These are phyloP conservation scores for Oithona nana DNA, from an alignment of 2,888 invertebrate genomes.

Conservation along the genomic window DNA sequence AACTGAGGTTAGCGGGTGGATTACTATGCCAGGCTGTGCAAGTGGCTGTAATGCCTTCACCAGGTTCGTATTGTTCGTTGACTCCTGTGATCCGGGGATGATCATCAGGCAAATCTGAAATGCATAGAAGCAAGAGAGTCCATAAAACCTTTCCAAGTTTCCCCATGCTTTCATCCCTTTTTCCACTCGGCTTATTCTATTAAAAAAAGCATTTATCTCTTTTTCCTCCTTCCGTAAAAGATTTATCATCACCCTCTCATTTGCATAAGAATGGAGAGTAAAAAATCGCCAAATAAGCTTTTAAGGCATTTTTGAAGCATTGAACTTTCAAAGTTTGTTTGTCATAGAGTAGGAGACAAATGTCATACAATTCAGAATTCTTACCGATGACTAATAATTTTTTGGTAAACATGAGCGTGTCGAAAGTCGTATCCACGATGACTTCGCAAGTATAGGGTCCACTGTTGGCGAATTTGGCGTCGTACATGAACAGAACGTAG, in stretches of 20 bases:
- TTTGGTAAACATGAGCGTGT: constrained; percentile 11
- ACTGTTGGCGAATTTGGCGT: constrained; percentile 5
- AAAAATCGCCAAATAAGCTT: too few relatives aligned
- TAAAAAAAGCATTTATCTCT: too few relatives aligned
- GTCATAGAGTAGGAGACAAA: too few relatives aligned
- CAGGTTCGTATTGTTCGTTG: constrained; percentile 5
- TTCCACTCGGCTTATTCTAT: neutral
- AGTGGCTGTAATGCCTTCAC: constrained; percentile 5
- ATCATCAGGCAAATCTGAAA: constrained; percentile 14
- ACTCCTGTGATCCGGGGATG: constrained; percentile 11
- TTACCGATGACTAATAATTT: constrained; percentile 13
- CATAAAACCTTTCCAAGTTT: neutral
- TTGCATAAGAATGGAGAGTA: too few relatives aligned
- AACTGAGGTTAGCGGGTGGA: constrained; percentile 11
- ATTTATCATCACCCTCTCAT: too few relatives aligned
- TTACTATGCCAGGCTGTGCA: constrained; percentile 15
- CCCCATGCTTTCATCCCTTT: neutral
- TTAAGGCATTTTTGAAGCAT: too few relatives aligned
- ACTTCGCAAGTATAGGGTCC: constrained; percentile 12
- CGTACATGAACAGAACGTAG: neutral
- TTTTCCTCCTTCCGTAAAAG: too few relatives aligned
- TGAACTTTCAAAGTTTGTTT: too few relatives aligned
- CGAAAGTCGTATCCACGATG: constrained; percentile 9
- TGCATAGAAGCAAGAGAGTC: neutral
- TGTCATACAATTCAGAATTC: too few relatives aligned